phyloP scores from a whole-genome alignment of 2,113 vertebrate genomes.

The Callipepla californica region DNA sequence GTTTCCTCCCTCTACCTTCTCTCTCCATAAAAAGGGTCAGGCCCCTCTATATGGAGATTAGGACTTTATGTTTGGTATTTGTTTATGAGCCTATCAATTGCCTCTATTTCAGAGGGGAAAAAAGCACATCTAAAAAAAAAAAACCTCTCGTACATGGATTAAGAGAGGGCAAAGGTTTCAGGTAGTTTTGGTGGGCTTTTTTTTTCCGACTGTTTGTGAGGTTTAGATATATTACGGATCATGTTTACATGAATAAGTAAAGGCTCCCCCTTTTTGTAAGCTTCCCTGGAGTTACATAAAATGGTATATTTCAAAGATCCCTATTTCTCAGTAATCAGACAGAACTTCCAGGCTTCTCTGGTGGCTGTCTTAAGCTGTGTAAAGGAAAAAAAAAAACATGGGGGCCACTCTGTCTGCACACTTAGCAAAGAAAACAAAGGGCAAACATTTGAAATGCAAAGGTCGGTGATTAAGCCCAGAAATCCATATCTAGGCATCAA shows the following conservation, averaged over 20 bases:
- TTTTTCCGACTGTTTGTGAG: neutral
- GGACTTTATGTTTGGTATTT: slow-evolving; percentile 66
- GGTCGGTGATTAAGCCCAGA: slow-evolving; percentile 35
- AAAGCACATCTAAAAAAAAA: neutral
- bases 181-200: slow-evolving; percentile 6
- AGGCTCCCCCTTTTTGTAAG: neutral
- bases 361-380: neutral
- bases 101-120: neutral
- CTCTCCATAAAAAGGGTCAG: slow-evolving; percentile 60
- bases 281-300: slow-evolving; percentile 26
- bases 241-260: neutral
- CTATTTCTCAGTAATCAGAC: neutral
- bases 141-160: slow-evolving; percentile 25
- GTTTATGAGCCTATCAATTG: slow-evolving; percentile 71
- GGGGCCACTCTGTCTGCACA: neutral
- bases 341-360: neutral
- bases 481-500: slow-evolving; percentile 62
- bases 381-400: neutral
- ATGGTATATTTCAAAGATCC: neutral
- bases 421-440: slow-evolving; percentile 53
- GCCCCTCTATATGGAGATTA: slow-evolving; percentile 65
- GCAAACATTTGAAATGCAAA: slow-evolving; percentile 53
- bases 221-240: slow-evolving; percentile 14
- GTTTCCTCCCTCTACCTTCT: slow-evolving; percentile 28
- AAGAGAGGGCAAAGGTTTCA: slow-evolving; percentile 64